Evolutionary conservation across 2,113 vertebrate species (phyloP).

Genomic region (Eurypyga helias): DNA sequence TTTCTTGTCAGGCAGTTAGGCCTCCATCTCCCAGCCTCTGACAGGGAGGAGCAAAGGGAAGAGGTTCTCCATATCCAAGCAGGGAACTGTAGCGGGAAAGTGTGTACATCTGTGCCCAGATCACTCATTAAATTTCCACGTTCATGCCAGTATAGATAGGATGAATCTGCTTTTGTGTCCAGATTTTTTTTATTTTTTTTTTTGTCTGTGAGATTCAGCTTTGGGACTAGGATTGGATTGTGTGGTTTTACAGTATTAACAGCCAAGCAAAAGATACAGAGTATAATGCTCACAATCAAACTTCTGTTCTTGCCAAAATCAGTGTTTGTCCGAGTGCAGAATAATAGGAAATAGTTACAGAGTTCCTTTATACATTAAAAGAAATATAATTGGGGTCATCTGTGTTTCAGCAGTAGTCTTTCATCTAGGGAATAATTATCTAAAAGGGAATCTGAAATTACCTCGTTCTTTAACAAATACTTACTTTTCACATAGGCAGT

Average conservation of each 20-base stretch:
- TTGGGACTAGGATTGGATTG: neutral
- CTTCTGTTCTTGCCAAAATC: neutral
- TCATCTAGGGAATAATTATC: neutral
- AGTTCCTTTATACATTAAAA: neutral
- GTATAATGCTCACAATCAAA: neutral
- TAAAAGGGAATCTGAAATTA: neutral
- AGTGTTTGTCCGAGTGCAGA: neutral
- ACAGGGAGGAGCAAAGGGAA: neutral
- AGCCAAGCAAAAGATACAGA: neutral
- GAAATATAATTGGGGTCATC: conserved; percentile 16
- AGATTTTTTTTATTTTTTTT: neutral
- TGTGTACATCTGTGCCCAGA: neutral
- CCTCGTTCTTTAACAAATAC: neutral
- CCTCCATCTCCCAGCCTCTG: neutral
- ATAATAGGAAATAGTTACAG: neutral
- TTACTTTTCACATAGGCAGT: neutral
- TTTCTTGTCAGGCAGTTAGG: neutral
- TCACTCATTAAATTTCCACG: neutral
- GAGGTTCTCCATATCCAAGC: neutral
- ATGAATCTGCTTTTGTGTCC: neutral
- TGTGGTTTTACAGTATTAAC: neutral
- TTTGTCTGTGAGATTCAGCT: neutral
- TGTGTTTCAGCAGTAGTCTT: neutral
- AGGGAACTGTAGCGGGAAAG: neutral
- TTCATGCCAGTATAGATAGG: neutral